Conservation (phyloP, 2,888 invertebrate genomes). For the Alentia gelatinosa region DNA sequence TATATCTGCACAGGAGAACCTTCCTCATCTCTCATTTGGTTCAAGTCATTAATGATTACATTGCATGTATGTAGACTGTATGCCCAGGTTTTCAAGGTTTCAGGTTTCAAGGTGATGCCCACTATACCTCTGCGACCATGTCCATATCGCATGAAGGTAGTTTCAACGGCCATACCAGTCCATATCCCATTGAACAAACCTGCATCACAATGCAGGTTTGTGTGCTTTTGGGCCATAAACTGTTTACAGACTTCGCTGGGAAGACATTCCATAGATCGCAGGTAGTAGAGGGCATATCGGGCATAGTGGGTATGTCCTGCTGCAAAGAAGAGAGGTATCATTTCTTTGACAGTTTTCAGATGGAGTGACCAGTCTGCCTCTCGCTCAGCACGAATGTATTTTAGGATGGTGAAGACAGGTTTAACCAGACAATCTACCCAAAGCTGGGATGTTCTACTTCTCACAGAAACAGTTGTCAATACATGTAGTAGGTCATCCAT, state of each 20-base stretch:
- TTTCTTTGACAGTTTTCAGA: not conserved
- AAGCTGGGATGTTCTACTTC: not conserved
- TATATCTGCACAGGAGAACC: not conserved
- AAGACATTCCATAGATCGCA: slow-evolving; percentile 58
- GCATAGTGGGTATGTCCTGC: slow-evolving; percentile 60
- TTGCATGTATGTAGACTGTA: not conserved
- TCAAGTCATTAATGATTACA: slow-evolving; percentile 20
- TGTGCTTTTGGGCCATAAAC: too few species aligned
- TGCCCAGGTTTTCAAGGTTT: not conserved
- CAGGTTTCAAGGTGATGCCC: slow-evolving; percentile 58
- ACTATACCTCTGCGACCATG: slow-evolving; percentile 58
- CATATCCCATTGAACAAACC: slow-evolving; percentile 41
- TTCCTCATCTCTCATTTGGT: slow-evolving; percentile 38
- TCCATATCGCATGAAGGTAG: slow-evolving; percentile 29
- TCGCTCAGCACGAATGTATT: not conserved
- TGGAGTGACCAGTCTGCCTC: slow-evolving; percentile 34
- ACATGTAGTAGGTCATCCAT: not conserved
- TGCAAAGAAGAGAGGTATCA: slow-evolving; percentile 58
- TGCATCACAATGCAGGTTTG: not conserved
- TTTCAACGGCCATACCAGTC: not conserved
- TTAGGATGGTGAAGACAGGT: not conserved
- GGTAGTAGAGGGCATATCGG: slow-evolving; percentile 59
- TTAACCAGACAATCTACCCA: not conserved
- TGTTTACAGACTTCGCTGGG: too few species aligned
- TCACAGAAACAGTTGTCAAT: not conserved